phyloP scores from a whole-genome alignment of 2,888 invertebrate species.

The Melanchra persicariae region DNA sequence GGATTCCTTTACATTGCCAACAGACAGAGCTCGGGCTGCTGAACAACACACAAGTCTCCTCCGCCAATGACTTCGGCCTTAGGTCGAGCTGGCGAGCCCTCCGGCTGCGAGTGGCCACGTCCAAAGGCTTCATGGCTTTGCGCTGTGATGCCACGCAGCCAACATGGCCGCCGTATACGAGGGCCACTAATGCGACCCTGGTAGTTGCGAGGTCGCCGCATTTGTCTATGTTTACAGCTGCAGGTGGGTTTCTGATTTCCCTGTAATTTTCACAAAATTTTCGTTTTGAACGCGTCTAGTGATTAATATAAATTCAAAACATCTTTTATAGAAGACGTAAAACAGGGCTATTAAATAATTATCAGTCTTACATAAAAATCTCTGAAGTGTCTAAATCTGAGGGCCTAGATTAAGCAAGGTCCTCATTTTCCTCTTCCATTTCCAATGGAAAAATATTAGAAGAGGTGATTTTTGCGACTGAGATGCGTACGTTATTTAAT shows the following conservation, averaged over 20 bases:
- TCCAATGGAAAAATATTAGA: too few relatives aligned
- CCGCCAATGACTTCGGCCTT: slow-evolving; percentile 79
- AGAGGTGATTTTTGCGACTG: too few relatives aligned
- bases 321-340: too few relatives aligned
- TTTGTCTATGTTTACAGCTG: slow-evolving; percentile 86
- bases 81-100: slow-evolving; percentile 84
- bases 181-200: slow-evolving; percentile 77
- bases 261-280: background rate
- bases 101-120: slow-evolving; percentile 77
- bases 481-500: too few relatives aligned
- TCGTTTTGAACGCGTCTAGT: too few relatives aligned
- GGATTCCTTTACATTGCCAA: slow-evolving; percentile 17
- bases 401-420: too few relatives aligned
- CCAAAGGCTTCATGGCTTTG: slow-evolving; percentile 73
- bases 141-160: slow-evolving; percentile 87
- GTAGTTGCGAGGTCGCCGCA: slow-evolving; percentile 84
- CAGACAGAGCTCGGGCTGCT: slow-evolving; percentile 83
- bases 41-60: slow-evolving; percentile 82
- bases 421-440: too few relatives aligned
- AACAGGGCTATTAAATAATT: too few relatives aligned
- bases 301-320: too few relatives aligned
- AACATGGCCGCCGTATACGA: slow-evolving; percentile 78
- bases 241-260: slow-evolving; percentile 72
- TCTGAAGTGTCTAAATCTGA: too few relatives aligned
- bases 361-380: too few relatives aligned